phyloP scores from a whole-genome alignment of 2,113 vertebrate species.

The Tyrannus savana region DNA sequence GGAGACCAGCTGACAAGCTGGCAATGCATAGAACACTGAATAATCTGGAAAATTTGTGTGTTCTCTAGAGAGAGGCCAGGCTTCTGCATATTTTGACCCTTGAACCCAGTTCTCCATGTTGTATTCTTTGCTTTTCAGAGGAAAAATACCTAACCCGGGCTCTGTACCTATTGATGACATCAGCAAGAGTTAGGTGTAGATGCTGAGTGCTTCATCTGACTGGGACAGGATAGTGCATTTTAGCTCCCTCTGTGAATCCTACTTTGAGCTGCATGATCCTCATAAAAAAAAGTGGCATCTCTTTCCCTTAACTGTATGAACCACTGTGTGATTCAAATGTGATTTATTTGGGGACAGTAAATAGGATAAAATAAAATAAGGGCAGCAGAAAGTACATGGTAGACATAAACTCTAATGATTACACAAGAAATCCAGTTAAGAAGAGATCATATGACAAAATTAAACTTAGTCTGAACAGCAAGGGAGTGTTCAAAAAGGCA shows the following conservation, averaged over 20 bases:
- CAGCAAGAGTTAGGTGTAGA: background rate
- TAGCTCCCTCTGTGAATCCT: background rate
- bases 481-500: background rate
- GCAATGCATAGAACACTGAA: background rate
- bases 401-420: background rate
- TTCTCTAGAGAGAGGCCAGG: background rate
- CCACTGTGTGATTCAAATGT: background rate
- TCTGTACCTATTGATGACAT: background rate
- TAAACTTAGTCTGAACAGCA: background rate
- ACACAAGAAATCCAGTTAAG: background rate
- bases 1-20: background rate
- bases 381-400: background rate
- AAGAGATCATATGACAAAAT: background rate
- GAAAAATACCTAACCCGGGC: background rate
- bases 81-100: background rate
- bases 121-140: background rate
- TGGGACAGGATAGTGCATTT: background rate
- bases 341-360: background rate
- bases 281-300: background rate
- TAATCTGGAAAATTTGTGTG: background rate
- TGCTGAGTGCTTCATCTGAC: background rate
- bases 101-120: background rate
- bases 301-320: background rate
- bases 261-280: background rate
- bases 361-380: background rate